Conservation (phyloP, 2,113 vertebrate genomes). For the Meleagris gallopavo region DNA sequence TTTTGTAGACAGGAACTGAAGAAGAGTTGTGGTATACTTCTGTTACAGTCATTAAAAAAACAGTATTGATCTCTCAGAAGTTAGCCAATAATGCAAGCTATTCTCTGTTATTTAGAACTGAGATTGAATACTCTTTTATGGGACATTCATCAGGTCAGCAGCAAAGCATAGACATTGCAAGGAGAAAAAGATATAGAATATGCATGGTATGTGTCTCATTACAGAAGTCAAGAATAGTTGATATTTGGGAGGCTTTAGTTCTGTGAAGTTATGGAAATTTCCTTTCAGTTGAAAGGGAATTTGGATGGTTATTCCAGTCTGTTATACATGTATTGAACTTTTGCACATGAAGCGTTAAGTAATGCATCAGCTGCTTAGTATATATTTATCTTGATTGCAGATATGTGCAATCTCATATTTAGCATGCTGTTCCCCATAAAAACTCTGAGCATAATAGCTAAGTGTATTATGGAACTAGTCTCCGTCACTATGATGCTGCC, state of each 20-base stretch:
- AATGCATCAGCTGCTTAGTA: neutral
- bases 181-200: neutral
- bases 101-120: neutral
- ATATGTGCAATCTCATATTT: neutral
- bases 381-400: neutral
- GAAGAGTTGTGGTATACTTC: neutral
- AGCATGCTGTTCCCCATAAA: neutral
- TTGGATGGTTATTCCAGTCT: neutral
- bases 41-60: neutral
- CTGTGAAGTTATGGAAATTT: neutral
- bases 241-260: neutral
- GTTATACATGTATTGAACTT: neutral
- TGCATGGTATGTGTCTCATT: neutral
- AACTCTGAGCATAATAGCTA: fast-evolving
- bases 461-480: neutral
- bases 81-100: neutral
- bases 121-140: neutral
- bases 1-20: neutral
- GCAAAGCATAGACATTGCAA: neutral
- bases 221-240: neutral
- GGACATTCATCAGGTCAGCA: neutral
- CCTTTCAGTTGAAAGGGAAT: neutral
- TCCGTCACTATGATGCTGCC: neutral
- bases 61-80: neutral
- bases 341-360: neutral